These are phyloP conservation scores for Phoeniculus purpureus DNA, from an alignment of 2,797 vertebrate genomes.

Conservation along the genomic window DNA sequence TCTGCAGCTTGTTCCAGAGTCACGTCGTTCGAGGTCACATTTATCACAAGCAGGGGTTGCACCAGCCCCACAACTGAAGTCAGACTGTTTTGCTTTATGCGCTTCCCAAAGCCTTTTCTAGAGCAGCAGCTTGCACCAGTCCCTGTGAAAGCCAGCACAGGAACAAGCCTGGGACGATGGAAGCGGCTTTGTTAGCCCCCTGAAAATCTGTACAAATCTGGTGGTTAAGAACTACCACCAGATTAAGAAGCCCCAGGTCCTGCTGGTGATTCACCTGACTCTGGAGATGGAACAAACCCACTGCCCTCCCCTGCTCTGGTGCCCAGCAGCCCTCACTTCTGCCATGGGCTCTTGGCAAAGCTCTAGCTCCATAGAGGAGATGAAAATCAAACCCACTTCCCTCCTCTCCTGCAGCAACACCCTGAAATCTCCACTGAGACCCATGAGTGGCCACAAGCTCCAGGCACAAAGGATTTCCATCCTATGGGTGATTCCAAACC, in stretches of 20 bases:
- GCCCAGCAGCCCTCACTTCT: not conserved
- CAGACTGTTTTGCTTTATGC: not conserved
- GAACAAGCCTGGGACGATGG: not conserved
- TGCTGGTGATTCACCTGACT: not conserved
- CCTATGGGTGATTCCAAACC: fast-evolving
- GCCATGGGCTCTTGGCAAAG: fast-evolving
- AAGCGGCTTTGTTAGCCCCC: not conserved
- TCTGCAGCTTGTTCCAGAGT: not conserved
- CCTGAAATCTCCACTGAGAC: fast-evolving
- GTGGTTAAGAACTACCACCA: not conserved
- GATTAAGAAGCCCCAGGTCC: not conserved
- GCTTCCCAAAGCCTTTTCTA: not conserved
- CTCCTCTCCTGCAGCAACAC: not conserved
- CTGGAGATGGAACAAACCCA: not conserved
- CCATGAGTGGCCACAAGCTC: fast-evolving
- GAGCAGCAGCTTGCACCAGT: conserved; percentile 35
- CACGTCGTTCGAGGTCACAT: not conserved
- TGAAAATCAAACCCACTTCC: not conserved
- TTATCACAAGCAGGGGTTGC: not conserved
- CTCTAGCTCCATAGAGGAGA: not conserved
- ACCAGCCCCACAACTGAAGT: not conserved
- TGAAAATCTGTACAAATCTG: conserved; percentile 52
- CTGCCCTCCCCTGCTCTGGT: not conserved
- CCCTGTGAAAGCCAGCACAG: not conserved
- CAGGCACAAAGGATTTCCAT: fast-evolving